Evolutionary conservation across 2,113 vertebrate genomes (phyloP).

Genomic region (Planiliza haematocheilus): DNA sequence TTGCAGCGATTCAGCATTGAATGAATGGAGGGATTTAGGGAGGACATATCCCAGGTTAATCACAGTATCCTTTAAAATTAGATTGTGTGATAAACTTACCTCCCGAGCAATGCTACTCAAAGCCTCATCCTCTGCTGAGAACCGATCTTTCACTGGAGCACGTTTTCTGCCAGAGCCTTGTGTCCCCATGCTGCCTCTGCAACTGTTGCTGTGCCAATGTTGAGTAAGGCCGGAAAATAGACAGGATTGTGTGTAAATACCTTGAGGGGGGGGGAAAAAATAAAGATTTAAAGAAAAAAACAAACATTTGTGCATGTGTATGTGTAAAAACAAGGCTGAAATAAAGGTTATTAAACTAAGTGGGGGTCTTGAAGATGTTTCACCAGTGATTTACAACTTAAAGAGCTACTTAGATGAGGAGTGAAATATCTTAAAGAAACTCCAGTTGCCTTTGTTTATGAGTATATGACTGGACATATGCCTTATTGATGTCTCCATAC

Average conservation of each 20-base stretch:
- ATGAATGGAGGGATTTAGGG: not conserved
- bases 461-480: not conserved
- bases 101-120: slow-evolving; percentile 96
- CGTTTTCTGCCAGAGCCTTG: slow-evolving; percentile 96
- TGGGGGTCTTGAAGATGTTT: too few relatives aligned
- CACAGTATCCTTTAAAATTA: not conserved
- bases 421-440: too few relatives aligned
- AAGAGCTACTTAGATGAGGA: too few relatives aligned
- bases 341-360: too few relatives aligned
- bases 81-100: slow-evolving; percentile 78
- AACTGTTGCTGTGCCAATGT: slow-evolving; percentile 53
- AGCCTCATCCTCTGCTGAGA: slow-evolving; percentile 98
- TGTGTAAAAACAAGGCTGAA: too few relatives aligned
- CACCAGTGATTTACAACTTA: too few relatives aligned
- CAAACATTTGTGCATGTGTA: not conserved
- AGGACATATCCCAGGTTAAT: not conserved
- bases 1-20: slow-evolving; percentile 13
- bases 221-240: slow-evolving; percentile 5
- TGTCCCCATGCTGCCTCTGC: slow-evolving; percentile 89
- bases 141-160: slow-evolving; percentile 94
- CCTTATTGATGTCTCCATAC: not conserved
- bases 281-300: slow-evolving; percentile 25
- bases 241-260: slow-evolving; percentile 22
- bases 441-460: too few relatives aligned
- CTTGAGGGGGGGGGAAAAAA: slow-evolving; percentile 16